Conservation (phyloP, 2,888 invertebrate genomes). For the Mythimna albipuncta region DNA sequence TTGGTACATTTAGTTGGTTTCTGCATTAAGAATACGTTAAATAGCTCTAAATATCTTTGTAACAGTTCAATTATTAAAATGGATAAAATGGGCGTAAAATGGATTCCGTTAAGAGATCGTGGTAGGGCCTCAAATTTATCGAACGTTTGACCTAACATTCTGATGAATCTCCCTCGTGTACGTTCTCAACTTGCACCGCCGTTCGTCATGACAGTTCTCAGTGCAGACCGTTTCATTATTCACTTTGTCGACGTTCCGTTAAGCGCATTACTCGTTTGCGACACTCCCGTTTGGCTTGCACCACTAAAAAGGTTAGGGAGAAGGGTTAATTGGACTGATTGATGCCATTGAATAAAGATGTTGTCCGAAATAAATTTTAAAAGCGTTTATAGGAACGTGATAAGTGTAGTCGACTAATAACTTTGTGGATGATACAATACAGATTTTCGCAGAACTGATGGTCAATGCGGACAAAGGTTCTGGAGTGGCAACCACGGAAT, state of each 20-base stretch:
- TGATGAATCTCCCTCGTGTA: conserved; percentile 4
- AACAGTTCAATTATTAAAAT: too few relatives aligned
- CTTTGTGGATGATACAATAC: too few relatives aligned
- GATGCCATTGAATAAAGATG: neutral
- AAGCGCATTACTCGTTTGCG: conserved; percentile 60
- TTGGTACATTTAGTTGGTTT: too few relatives aligned
- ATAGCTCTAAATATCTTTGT: too few relatives aligned
- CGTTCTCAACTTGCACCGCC: conserved; percentile 38
- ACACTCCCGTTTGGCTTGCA: conserved; percentile 41
- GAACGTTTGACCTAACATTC: conserved; percentile 8
- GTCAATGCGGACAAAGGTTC: too few relatives aligned
- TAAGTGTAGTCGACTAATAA: neutral
- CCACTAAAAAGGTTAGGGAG: conserved; percentile 22
- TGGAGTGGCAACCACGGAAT: too few relatives aligned
- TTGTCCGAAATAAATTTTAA: neutral
- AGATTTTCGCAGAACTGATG: too few relatives aligned
- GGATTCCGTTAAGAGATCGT: too few relatives aligned
- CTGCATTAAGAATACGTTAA: too few relatives aligned
- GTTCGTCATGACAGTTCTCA: conserved; percentile 51
- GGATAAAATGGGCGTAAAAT: too few relatives aligned
- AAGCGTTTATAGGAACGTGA: neutral
- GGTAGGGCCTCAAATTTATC: too few relatives aligned
- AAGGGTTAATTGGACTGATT: conserved; percentile 18
- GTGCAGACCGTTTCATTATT: conserved; percentile 63
- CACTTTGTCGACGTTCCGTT: conserved; percentile 63